Evolutionary conservation across 2,888 invertebrate species (phyloP), one percentile per base, ranked within the genome.

Genomic region (Lampropteryx suffumata): DNA sequence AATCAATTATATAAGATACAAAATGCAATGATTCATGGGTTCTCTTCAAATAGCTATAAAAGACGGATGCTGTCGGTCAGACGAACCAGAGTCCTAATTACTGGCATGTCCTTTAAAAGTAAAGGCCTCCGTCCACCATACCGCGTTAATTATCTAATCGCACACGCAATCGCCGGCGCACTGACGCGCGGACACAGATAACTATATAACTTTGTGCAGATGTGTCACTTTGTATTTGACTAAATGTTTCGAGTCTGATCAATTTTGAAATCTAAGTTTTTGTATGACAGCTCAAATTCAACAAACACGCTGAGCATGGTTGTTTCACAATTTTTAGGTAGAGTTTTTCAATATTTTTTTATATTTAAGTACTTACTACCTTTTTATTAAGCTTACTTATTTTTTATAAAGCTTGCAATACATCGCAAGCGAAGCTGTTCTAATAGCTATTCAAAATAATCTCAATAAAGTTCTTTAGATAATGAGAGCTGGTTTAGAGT

Each of bases 141-240:
- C 33, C 47, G 71, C 73, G 76, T 84, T 85, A 85, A 84, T 85
- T 83, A 82, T 82, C 79, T 81, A 83, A 81, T 84, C 82, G 68
- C 50, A 70, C 74, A 72, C 76, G 80, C 81, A 77, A 82, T 80
- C 81, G 71, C 40, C 65, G 67, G 68, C 67, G 55, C 65, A 65
- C 65, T 67, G 69, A 70, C 61, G 53, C 42, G 40, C 24, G 13
- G 26, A 4, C 45, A 36, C 46, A 51, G 45, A 21, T 32, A 26
- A 28, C n/a, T 7, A 12, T 11, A 45, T 36, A 40, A 14, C 13
- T 13, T 8, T 6, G 10, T 14, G 14, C 24, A 14, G 29, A 44
- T 13, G 24, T 40, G 11, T 44, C 44, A 50, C 39, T 49, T 17
- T 37, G 14, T 28, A n/a, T 26, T 4, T 2, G 10, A n/a, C 21